Conservation (phyloP, 2,797 vertebrate species). For the Eulemur coronatus region DNA sequence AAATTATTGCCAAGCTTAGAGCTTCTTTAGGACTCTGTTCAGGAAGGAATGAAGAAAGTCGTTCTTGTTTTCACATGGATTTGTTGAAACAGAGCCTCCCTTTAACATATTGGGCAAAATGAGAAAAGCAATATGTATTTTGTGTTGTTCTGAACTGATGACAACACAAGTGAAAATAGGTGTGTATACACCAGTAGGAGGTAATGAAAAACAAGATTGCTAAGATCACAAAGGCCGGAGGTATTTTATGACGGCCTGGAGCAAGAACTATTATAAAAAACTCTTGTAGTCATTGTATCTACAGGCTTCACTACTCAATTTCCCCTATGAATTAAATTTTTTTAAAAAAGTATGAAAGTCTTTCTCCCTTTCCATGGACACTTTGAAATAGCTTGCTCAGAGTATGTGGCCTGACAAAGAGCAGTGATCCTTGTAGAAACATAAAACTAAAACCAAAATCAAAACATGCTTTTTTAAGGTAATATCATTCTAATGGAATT, state of each 20-base stretch:
- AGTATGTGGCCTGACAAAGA: background rate
- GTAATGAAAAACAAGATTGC: slow-evolving; percentile 38
- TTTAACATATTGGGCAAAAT: slow-evolving; percentile 22
- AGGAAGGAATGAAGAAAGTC: background rate
- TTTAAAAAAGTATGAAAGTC: background rate
- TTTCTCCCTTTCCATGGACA: background rate
- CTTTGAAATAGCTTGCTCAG: slow-evolving; percentile 36
- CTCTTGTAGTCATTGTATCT: background rate
- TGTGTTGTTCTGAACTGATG: slow-evolving; percentile 38
- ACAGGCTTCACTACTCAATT: slow-evolving; percentile 48
- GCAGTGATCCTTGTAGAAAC: slow-evolving; percentile 17
- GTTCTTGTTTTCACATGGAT: slow-evolving; percentile 17
- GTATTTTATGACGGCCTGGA: background rate
- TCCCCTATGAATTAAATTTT: slow-evolving; percentile 33
- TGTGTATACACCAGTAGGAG: slow-evolving; percentile 34
- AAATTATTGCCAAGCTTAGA: background rate
- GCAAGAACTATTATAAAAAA: background rate
- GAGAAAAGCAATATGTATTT: slow-evolving; percentile 12
- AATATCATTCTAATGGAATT: slow-evolving; percentile 25
- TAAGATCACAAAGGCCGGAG: background rate
- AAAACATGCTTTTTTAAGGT: slow-evolving; percentile 31
- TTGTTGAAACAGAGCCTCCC: background rate
- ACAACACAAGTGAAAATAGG: slow-evolving; percentile 46
- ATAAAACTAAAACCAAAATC: slow-evolving; percentile 53
- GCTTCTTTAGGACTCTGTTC: slow-evolving; percentile 29